These are phyloP conservation scores for Zaprionus camerounensis DNA, from an alignment of 1,140 invertebrate genomes.

Conservation along the genomic window DNA sequence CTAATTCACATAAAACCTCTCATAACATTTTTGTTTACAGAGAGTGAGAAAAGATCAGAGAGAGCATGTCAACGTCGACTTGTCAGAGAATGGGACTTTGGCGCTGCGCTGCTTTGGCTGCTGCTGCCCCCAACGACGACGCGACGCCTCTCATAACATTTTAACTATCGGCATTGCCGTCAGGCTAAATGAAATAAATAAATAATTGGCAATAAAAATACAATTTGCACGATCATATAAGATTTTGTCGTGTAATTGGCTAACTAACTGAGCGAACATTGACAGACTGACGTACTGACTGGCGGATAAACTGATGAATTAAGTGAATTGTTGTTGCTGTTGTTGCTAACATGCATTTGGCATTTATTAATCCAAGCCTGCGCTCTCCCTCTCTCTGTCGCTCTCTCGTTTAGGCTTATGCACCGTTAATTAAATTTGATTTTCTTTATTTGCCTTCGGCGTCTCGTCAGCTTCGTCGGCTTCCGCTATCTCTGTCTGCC, in stretches of 20 bases:
- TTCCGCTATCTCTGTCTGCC: conserved; percentile 46
- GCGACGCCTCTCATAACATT: conserved; percentile 36
- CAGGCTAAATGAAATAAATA: conserved; percentile 77
- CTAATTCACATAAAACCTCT: too few relatives aligned
- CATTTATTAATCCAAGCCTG: conserved; percentile 35
- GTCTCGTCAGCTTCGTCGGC: conserved; percentile 32
- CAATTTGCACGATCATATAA: conserved; percentile 81
- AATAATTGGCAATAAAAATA: conserved; percentile 82
- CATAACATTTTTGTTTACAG: background rate
- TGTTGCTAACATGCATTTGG: conserved; percentile 24
- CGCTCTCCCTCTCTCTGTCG: conserved; percentile 17
- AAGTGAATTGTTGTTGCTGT: conserved; percentile 25
- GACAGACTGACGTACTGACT: conserved; percentile 27
- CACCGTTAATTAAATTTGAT: conserved; percentile 75
- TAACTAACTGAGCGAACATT: conserved; percentile 24
- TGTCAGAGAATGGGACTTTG: conserved; percentile 1
- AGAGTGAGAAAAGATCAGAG: background rate
- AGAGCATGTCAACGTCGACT: conserved; percentile 17
- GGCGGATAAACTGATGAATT: conserved; percentile 33
- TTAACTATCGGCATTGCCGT: conserved; percentile 27
- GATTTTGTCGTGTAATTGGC: conserved; percentile 66
- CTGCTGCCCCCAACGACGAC: conserved; percentile 20
- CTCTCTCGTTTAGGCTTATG: conserved; percentile 26
- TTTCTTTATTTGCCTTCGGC: conserved; percentile 40
- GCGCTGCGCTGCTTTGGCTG: conserved; percentile 6